phyloP scores from a whole-genome alignment of 2,888 invertebrate genomes.

The Biston betularia region DNA sequence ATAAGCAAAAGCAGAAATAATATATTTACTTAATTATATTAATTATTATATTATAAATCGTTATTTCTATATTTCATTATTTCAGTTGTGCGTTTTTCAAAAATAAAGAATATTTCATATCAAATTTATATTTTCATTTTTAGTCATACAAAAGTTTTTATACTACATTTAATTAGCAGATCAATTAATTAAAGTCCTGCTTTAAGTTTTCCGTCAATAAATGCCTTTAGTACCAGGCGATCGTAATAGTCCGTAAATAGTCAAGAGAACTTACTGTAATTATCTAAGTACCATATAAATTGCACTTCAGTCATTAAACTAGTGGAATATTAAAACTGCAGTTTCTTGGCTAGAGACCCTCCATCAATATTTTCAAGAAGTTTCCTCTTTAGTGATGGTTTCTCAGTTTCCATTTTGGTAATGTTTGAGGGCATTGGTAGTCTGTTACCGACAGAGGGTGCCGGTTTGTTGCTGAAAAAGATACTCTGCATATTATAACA shows the following conservation, averaged over 20 bases:
- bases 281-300: slow-evolving; percentile 48
- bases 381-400: slow-evolving; percentile 92
- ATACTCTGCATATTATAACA: not conserved
- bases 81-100: slow-evolving; percentile 49
- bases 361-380: slow-evolving; percentile 90
- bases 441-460: slow-evolving; percentile 93
- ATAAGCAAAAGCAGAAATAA: slow-evolving; percentile 59
- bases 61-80: slow-evolving; percentile 47
- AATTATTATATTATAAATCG: slow-evolving; percentile 43
- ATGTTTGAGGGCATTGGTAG: slow-evolving; percentile 92
- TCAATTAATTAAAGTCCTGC: slow-evolving; percentile 48
- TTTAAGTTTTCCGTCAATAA: slow-evolving; percentile 40
- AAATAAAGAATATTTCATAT: slow-evolving; percentile 61
- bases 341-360: slow-evolving; percentile 88
- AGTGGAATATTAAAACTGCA: slow-evolving; percentile 85
- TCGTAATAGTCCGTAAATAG: slow-evolving; percentile 19
- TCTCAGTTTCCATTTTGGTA: slow-evolving; percentile 87
- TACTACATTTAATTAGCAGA: slow-evolving; percentile 40
- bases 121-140: slow-evolving; percentile 59
- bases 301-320: slow-evolving; percentile 58
- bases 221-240: slow-evolving; percentile 15
- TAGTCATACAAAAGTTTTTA: slow-evolving; percentile 47
- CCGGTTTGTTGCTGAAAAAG: slow-evolving; percentile 91
- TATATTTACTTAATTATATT: slow-evolving; percentile 55
- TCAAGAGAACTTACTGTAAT: slow-evolving; percentile 27